Conservation (phyloP, 2,113 vertebrate genomes). For the Orycteropus afer region DNA sequence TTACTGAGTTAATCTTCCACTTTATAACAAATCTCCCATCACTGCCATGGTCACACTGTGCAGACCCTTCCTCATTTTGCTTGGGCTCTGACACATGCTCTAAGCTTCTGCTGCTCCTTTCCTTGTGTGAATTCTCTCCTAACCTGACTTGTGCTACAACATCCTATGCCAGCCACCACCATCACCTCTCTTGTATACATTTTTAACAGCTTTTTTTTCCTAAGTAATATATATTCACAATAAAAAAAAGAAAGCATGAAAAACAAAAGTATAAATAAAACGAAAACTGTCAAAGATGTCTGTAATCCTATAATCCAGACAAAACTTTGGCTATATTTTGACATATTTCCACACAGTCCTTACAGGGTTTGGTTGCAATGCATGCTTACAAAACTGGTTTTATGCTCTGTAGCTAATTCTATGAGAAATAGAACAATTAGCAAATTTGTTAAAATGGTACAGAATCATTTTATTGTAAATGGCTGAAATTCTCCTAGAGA, state of each 20-base stretch:
- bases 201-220: background rate
- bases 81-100: background rate
- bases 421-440: background rate
- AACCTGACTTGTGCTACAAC: accelerated
- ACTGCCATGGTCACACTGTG: background rate
- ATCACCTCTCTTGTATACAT: background rate
- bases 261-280: background rate
- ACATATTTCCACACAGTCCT: background rate
- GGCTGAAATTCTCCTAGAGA: background rate
- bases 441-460: background rate
- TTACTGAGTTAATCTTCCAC: background rate
- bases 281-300: background rate
- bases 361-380: background rate
- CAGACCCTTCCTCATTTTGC: accelerated
- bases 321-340: background rate
- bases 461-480: background rate
- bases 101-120: accelerated
- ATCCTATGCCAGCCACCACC: background rate
- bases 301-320: background rate
- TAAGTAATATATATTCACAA: background rate
- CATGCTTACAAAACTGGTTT: background rate
- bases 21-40: background rate
- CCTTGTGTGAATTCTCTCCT: background rate
- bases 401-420: background rate
- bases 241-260: background rate